Percentiles rank a stretch among this genome's conserved stretches.
Evolutionary conservation across 2,113 vertebrate genomes (phyloP).

Genomic region (Amphiprion percula): DNA sequence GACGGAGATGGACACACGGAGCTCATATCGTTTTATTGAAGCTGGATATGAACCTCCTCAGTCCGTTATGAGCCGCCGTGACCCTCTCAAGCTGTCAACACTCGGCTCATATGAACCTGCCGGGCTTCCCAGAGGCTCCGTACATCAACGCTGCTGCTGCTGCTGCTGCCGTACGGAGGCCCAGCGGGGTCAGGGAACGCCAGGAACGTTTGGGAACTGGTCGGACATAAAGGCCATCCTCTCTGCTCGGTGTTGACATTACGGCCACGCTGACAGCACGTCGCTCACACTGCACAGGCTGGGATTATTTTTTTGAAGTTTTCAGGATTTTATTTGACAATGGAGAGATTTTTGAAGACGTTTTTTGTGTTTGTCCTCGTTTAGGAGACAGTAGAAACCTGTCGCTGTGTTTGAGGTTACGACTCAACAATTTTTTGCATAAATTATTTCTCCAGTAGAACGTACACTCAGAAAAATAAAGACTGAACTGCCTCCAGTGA

Average conservation of each 20-base stretch:
- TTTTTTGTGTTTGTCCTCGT: too few relatives aligned
- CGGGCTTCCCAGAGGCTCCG: conserved; percentile 51
- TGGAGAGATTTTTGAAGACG: not conserved
- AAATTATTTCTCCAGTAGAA: too few relatives aligned
- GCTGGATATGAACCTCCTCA: conserved; percentile 51
- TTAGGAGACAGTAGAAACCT: too few relatives aligned
- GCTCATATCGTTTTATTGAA: conserved; percentile 62
- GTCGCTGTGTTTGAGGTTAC: too few relatives aligned
- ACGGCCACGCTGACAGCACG: conserved; percentile 27
- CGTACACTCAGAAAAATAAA: too few relatives aligned
- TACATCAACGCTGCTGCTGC: not conserved
- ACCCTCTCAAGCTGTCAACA: conserved; percentile 65
- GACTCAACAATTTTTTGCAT: too few relatives aligned
- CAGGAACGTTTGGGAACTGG: not conserved
- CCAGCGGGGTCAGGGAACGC: not conserved
- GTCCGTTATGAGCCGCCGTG: conserved; percentile 49
- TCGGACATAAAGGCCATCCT: conserved; percentile 34
- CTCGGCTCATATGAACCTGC: conserved; percentile 46
- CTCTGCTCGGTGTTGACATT: conserved; percentile 38
- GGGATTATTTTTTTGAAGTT: not conserved
- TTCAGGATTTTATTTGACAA: conserved; percentile 29
- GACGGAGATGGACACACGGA: not conserved
- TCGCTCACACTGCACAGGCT: conserved; percentile 25
- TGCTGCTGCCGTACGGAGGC: conserved; percentile 4
- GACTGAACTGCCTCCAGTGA: too few relatives aligned